phyloP scores from a whole-genome alignment of 2,888 invertebrate genomes.

The Busseola fusca region DNA sequence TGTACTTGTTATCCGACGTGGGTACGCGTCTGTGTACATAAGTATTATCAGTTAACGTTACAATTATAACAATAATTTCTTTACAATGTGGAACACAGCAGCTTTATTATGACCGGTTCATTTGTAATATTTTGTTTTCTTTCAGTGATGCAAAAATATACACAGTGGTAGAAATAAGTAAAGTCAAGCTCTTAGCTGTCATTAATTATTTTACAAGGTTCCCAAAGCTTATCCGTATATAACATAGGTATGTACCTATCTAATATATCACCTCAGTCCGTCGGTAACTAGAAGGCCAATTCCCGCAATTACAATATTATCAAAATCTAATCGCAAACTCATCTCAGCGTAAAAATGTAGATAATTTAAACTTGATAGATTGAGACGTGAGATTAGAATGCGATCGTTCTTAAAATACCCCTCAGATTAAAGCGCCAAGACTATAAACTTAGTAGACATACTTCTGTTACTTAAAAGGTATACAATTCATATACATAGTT shows the following conservation, averaged over 20 bases:
- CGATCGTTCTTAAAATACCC: neutral
- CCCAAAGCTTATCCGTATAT: slow-evolving; percentile 44
- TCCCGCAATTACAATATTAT: neutral
- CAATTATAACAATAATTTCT: slow-evolving; percentile 6
- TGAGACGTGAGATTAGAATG: neutral
- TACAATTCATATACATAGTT: slow-evolving; percentile 33
- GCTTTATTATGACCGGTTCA: slow-evolving; percentile 16
- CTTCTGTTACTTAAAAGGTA: slow-evolving; percentile 26
- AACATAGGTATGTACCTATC: slow-evolving; percentile 10
- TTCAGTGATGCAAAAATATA: slow-evolving; percentile 38
- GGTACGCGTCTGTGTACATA: slow-evolving; percentile 55
- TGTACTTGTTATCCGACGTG: slow-evolving; percentile 73
- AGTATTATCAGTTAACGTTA: slow-evolving; percentile 20
- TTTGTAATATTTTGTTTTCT: slow-evolving; percentile 3
- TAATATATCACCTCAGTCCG: slow-evolving; percentile 22
- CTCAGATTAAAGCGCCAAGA: slow-evolving; percentile 34
- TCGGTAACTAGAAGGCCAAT: slow-evolving; percentile 45
- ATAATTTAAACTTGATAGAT: neutral
- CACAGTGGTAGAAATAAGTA: slow-evolving; percentile 15
- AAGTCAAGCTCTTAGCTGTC: slow-evolving; percentile 48
- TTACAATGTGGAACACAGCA: slow-evolving; percentile 16
- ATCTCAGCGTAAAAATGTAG: neutral
- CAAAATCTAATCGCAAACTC: neutral
- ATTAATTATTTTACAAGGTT: slow-evolving; percentile 27
- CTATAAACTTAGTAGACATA: slow-evolving; percentile 35